phyloP scores from a whole-genome alignment of 1,140 invertebrate species.

The Megalonaias nervosa region DNA sequence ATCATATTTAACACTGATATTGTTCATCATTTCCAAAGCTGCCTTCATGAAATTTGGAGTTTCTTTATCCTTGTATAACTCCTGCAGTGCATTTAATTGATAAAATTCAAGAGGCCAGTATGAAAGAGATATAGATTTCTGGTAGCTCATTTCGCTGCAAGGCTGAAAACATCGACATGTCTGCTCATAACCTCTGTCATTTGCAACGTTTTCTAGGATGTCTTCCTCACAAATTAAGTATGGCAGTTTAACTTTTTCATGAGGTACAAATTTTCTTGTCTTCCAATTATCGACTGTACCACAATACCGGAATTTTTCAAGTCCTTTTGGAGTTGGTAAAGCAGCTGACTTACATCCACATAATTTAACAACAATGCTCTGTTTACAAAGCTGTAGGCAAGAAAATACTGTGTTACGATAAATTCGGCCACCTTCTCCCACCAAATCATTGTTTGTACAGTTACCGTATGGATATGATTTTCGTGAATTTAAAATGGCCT shows the following conservation, averaged over 20 bases:
- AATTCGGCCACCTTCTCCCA: conserved; percentile 27
- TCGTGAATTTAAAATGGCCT: conserved; percentile 56
- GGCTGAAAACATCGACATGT: conserved; percentile 63
- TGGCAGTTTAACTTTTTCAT: conserved; percentile 24
- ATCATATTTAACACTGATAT: background rate
- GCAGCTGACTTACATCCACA: conserved; percentile 58
- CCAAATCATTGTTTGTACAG: conserved; percentile 52
- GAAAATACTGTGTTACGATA: conserved; percentile 64
- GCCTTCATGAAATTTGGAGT: conserved; percentile 53
- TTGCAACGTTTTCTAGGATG: conserved; percentile 51
- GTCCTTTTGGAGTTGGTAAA: conserved; percentile 25
- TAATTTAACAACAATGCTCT: conserved; percentile 52
- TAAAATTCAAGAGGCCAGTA: conserved; percentile 68
- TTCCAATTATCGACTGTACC: conserved; percentile 58
- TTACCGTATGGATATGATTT: conserved; percentile 62
- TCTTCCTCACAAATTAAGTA: conserved; percentile 56
- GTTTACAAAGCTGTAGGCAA: conserved; percentile 64
- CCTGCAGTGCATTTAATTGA: conserved; percentile 54
- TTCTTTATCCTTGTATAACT: conserved; percentile 47
- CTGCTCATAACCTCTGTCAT: conserved; percentile 58
- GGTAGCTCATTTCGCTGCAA: conserved; percentile 62
- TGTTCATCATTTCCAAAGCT: conserved; percentile 34
- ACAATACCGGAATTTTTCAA: conserved; percentile 53
- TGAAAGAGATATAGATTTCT: conserved; percentile 64
- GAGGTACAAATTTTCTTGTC: background rate